Percentiles rank a stretch among this genome's conserved stretches.
phyloP scores from a whole-genome alignment of 2,113 vertebrate genomes.

The Sylvia atricapilla region DNA sequence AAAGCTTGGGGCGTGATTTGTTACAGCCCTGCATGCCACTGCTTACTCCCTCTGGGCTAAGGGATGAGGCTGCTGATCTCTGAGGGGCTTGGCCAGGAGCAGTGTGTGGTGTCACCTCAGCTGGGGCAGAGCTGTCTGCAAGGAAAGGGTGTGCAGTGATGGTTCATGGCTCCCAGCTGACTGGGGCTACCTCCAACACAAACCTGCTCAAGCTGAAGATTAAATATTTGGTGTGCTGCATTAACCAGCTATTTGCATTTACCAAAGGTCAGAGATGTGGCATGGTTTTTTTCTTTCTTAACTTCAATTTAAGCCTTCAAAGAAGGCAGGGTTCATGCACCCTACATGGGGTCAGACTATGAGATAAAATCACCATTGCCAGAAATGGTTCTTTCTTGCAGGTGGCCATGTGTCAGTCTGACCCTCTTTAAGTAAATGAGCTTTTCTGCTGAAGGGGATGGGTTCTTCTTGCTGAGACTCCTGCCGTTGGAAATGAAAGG shows the following conservation, averaged over 20 bases:
- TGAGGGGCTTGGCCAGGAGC: not conserved
- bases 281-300: not conserved
- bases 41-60: not conserved
- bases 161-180: not conserved
- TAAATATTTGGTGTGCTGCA: not conserved
- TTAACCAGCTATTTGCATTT: not conserved
- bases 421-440: not conserved
- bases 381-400: not conserved
- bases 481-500: not conserved
- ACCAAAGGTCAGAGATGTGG: not conserved
- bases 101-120: not conserved
- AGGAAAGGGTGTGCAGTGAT: not conserved
- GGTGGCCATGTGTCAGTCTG: not conserved
- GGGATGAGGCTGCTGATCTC: not conserved
- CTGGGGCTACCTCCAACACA: not conserved
- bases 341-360: not conserved
- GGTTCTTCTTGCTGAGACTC: not conserved
- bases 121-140: not conserved
- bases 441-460: not conserved
- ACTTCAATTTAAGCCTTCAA: not conserved
- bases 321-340: not conserved
- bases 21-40: accelerated
- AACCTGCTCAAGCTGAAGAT: not conserved
- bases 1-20: not conserved
- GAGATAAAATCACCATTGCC: not conserved